Conservation (phyloP, 1,140 invertebrate species). For the Cardiocondyla obscurior region DNA sequence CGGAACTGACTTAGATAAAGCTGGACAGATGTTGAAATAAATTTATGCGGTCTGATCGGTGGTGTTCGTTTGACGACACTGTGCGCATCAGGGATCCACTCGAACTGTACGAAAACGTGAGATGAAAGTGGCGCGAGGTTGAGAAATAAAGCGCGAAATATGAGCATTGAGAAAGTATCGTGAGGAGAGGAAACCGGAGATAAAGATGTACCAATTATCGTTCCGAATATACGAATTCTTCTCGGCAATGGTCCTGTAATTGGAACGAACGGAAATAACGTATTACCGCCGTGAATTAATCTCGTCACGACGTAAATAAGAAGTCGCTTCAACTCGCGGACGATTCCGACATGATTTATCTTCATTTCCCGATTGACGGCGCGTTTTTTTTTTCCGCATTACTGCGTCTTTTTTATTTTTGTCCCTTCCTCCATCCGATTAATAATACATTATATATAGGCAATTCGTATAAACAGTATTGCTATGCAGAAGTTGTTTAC, state of each 20-base stretch:
- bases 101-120: not conserved
- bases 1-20: too few species aligned
- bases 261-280: conserved; percentile 45
- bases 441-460: not conserved
- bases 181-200: conserved; percentile 39
- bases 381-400: not conserved
- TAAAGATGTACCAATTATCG: conserved; percentile 36
- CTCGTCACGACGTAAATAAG: conserved; percentile 32
- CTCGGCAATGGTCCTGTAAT: conserved; percentile 1
- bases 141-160: conserved; percentile 32
- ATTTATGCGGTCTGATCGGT: too few species aligned
- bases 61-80: too few species aligned
- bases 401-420: not conserved
- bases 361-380: not conserved
- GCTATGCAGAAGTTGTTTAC: not conserved
- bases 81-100: too few species aligned
- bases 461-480: not conserved
- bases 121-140: conserved; percentile 32
- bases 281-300: conserved; percentile 22
- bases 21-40: too few species aligned
- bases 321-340: not conserved
- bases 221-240: conserved; percentile 18
- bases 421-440: not conserved
- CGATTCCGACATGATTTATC: not conserved
- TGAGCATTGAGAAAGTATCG: conserved; percentile 37